These are phyloP conservation scores for Jaculus jaculus DNA, from an alignment of 2,113 vertebrate genomes.

Conservation along the genomic window DNA sequence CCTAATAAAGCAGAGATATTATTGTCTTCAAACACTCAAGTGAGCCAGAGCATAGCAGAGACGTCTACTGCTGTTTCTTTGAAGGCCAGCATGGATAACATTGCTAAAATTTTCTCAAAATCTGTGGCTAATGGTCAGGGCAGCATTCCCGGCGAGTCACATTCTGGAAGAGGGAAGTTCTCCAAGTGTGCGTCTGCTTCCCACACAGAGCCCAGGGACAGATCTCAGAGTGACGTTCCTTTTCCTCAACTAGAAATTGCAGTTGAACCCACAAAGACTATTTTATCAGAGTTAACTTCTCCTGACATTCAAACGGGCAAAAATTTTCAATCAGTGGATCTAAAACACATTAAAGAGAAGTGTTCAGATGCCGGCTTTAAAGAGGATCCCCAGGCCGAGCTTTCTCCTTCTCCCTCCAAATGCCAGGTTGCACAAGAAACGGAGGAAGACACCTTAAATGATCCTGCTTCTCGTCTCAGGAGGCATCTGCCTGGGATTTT, in stretches of 20 bases:
- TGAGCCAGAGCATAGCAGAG: not conserved
- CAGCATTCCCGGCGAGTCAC: not conserved
- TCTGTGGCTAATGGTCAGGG: not conserved
- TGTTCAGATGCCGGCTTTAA: not conserved
- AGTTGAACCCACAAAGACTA: not conserved
- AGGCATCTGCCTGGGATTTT: not conserved
- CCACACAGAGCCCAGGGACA: not conserved
- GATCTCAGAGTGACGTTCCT: constrained; percentile 47
- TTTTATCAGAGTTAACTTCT: constrained; percentile 59
- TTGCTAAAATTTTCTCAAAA: not conserved
- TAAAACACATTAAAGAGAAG: constrained; percentile 10
- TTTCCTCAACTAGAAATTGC: constrained; percentile 54
- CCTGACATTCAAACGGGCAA: constrained; percentile 47
- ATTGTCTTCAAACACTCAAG: not conserved
- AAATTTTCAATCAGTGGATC: constrained; percentile 44
- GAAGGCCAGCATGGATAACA: not conserved
- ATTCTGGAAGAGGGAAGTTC: constrained; percentile 24
- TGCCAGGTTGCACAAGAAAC: constrained; percentile 29
- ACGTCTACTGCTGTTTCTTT: constrained; percentile 28
- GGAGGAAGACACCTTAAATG: not conserved
- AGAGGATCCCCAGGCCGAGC: constrained; percentile 27
- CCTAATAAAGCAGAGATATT: not conserved
- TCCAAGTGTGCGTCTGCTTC: constrained; percentile 9
- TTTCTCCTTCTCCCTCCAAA: not conserved
- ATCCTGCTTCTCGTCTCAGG: constrained; percentile 8